Base-by-base conservation (phyloP, 2,113 vertebrate genomes). In the Grallaria varia region DNA sequence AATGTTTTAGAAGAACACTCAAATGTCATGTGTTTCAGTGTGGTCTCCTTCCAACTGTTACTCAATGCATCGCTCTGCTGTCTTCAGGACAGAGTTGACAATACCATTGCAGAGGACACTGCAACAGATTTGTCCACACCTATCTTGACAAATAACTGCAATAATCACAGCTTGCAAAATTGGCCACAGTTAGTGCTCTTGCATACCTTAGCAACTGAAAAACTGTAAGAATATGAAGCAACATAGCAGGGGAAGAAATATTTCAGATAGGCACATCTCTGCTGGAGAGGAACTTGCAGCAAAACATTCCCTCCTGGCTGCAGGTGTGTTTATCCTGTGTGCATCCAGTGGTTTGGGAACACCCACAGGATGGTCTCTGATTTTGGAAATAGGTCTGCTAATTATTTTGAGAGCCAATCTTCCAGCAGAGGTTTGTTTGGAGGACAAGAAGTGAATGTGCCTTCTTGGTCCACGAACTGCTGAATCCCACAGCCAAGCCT, bases 141-240 rank as follows among this genome's bases (percentile, higher is more conserved):
- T 95, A 92, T 96, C 96, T 98, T 98, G 96, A 95, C 98, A 97
- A 98, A 98, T 98, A 98, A 98, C 98, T 94, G 98, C 97, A 98
- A 98, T 96, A 96, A 92, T 95, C 91, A 89, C 90, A 95, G 78
- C 96, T 98, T 98, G 97, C 98, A 97, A 96, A 97, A 98, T 17
- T 96, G 79, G 95, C 97, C 97, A 93, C 97, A 95, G 44, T 75
- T 76, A 53, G 50, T 76, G 64, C 68, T 97, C 96, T 98, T 98
- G 97, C 97, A 92, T 45, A 90, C 62, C 52, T 62, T 64, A 67
- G 56, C 93, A 97, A 98, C 98, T 72, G 96, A 97, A 96, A 96
- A 98, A 98, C 97, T 96, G 98, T 53, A 31, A 69, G 9, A 81
- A 84, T n/a, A 5, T 98, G 97, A 98, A 94, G 98, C 98, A 98